Evolutionary conservation across 2,113 vertebrate species (phyloP).

Genomic region (Catharus minimus): DNA sequence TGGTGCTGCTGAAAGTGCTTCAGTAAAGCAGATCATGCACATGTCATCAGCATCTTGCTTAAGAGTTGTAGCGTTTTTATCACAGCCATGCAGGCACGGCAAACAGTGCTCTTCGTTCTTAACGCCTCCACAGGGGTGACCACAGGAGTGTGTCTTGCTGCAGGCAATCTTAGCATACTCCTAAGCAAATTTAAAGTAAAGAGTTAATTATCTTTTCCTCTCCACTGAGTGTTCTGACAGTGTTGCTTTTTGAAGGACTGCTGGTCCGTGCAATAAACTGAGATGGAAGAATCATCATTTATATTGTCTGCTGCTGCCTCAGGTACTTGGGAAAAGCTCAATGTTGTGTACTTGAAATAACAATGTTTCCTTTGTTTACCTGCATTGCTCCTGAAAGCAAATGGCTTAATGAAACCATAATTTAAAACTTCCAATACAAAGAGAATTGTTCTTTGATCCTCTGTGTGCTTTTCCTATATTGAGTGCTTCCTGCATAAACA

Average conservation of each 20-base stretch:
- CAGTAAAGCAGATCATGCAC: conserved; percentile 99
- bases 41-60: conserved; percentile 99
- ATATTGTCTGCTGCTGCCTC: background rate
- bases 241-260: background rate
- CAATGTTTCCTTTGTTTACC: background rate
- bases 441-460: background rate
- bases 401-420: background rate
- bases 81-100: conserved; percentile 94
- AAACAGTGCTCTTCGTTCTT: conserved; percentile 93
- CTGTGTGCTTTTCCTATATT: background rate
- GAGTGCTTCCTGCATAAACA: background rate
- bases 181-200: conserved; percentile 62
- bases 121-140: conserved; percentile 94
- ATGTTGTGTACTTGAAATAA: background rate
- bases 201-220: background rate
- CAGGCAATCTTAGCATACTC: conserved; percentile 96
- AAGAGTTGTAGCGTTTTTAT: conserved; percentile 85
- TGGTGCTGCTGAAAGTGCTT: conserved; percentile 96
- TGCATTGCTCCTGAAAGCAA: background rate
- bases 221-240: background rate
- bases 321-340: background rate
- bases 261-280: background rate
- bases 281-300: background rate
- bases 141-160: conserved; percentile 93
- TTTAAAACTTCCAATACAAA: background rate